Conservation (phyloP, 2,797 vertebrate genomes). For the Crenuchus spilurus region DNA sequence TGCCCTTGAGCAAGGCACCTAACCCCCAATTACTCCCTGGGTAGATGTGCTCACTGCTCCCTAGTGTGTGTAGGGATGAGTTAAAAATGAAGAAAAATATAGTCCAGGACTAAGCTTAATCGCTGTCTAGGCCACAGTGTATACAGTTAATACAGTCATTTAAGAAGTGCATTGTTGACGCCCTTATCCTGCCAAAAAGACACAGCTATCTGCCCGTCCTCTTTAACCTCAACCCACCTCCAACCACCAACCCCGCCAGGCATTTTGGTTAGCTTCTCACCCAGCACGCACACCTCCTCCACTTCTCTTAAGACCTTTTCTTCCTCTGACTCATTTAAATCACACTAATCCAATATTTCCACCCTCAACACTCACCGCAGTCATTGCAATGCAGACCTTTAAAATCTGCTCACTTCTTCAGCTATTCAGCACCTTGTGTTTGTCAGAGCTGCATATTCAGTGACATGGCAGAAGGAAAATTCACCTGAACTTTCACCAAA, state of each 20-base stretch:
- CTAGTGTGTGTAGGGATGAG: too few species aligned
- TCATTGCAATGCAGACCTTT: neutral
- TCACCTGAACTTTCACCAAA: neutral
- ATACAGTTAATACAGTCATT: too few species aligned
- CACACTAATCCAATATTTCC: conserved; percentile 35
- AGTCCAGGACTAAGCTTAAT: too few species aligned
- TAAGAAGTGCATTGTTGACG: too few species aligned
- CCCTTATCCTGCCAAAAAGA: too few species aligned
- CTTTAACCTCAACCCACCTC: conserved; percentile 27
- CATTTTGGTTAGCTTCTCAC: conserved; percentile 16
- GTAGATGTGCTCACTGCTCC: too few species aligned
- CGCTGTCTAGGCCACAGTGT: too few species aligned
- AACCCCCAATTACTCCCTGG: too few species aligned
- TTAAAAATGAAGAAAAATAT: too few species aligned
- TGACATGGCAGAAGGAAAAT: neutral
- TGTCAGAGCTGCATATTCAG: neutral
- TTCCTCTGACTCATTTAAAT: conserved; percentile 28
- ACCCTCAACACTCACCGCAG: conserved; percentile 1
- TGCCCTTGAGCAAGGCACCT: too few species aligned
- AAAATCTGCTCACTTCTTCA: neutral
- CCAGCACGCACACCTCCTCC: neutral
- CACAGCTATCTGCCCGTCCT: conserved; percentile 21
- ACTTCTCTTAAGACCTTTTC: conserved; percentile 26
- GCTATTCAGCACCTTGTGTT: neutral
- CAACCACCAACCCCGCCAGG: neutral